These are phyloP conservation scores for Limnephilus rhombicus DNA, from an alignment of 2,888 invertebrate species.

Conservation along the genomic window DNA sequence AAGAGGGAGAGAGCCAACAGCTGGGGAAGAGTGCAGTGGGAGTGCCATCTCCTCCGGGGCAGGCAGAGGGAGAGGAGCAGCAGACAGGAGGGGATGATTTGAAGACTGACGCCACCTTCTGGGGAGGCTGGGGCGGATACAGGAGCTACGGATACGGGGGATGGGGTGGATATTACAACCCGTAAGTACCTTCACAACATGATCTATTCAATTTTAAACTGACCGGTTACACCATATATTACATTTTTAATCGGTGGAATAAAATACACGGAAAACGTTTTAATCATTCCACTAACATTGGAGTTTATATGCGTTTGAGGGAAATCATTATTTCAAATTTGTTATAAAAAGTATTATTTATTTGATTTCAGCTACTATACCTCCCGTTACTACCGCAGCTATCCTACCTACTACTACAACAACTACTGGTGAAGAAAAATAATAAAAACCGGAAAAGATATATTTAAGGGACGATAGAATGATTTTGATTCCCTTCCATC, in stretches of 20 bases:
- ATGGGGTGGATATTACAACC: conserved; percentile 69
- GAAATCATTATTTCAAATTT: background rate
- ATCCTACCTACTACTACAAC: background rate
- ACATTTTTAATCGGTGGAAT: no score
- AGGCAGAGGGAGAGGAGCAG: conserved; percentile 66
- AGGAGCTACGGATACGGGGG: conserved; percentile 66
- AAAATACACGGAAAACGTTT: background rate
- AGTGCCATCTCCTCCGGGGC: conserved; percentile 63
- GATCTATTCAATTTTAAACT: background rate
- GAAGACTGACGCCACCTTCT: conserved; percentile 64
- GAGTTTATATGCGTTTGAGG: background rate
- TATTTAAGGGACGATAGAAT: background rate
- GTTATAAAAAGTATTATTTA: background rate
- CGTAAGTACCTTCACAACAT: conserved; percentile 25
- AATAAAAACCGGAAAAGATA: background rate
- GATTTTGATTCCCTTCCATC: background rate
- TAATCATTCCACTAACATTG: background rate
- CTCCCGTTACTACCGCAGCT: background rate
- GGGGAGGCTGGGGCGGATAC: conserved; percentile 70
- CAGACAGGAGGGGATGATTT: conserved; percentile 67
- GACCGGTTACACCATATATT: no score
- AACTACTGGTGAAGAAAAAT: background rate
- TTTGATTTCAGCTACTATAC: background rate
- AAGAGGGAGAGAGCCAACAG: conserved; percentile 67
- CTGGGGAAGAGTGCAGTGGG: background rate